Evolutionary conservation across 2,888 invertebrate species (phyloP).

Genomic region (Tortrix viridana): DNA sequence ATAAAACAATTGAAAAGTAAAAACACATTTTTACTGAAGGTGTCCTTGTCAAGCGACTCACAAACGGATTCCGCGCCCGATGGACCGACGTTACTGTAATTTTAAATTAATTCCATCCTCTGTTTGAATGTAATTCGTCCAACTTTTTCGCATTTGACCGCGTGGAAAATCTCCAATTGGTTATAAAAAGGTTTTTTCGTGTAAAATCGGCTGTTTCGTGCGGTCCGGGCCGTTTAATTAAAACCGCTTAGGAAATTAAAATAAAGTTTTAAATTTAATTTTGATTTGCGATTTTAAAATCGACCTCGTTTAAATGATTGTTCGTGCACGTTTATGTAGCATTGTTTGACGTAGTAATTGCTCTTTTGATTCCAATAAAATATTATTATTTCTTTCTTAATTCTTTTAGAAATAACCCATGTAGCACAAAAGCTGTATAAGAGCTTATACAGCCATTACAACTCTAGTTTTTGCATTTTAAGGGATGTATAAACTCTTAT

Average conservation of each 20-base stretch:
- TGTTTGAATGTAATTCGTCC: constrained; percentile 43
- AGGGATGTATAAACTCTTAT: no score
- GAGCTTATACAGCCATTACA: no score
- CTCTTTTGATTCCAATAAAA: no score
- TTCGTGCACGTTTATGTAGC: background rate
- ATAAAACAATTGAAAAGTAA: background rate
- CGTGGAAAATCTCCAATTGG: constrained; percentile 60
- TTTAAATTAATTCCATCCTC: constrained; percentile 50
- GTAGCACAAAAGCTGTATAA: no score
- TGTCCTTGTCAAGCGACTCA: background rate
- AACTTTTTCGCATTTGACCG: constrained; percentile 55
- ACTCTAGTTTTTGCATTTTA: no score
- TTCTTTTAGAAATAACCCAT: no score
- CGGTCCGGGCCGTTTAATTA: constrained; percentile 47
- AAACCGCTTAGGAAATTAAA: constrained; percentile 38
- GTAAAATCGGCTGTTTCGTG: constrained; percentile 37
- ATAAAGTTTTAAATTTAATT: constrained; percentile 32
- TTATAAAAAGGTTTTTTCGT: constrained; percentile 56
- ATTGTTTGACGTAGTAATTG: background rate
- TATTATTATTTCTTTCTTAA: no score
- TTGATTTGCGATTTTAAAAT: constrained; percentile 5
- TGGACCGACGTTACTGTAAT: constrained; percentile 44
- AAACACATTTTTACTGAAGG: background rate
- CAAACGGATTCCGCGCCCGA: constrained; percentile 19
- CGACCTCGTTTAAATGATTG: background rate